Base-by-base conservation (phyloP, 2,113 vertebrate genomes). In the Gymnarchus niloticus region DNA sequence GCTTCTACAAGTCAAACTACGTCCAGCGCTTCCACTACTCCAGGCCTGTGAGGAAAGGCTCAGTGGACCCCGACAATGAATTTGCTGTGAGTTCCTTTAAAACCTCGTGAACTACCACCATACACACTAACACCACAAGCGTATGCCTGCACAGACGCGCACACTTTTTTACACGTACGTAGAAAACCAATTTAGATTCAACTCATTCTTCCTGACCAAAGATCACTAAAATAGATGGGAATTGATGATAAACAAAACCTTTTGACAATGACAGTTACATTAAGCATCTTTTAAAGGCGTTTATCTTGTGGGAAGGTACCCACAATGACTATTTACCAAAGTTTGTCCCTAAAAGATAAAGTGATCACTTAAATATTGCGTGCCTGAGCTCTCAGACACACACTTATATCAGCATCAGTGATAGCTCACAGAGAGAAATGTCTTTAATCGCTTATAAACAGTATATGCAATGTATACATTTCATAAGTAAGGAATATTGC, bases 1-100 rank as follows among this genome's bases (percentile, higher is more conserved):
- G 98, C 92, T 99, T 99, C 94, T 99, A 98, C 89, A 99, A 99
- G 91, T 97, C 97, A 86, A 99, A 98, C 93, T 97, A 99, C 0
- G 98, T 99, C 88, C 98, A 99, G 54, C 93, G 92, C 9, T 99
- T 99, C 87, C 96, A 99, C 89, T 99, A 99, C 85, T 99, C 98
- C 86, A 94, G 97, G 88, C 98, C 98, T 23, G 96, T 98, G 89
- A 96, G 96, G 90, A 98, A 91, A 92, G 98, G 97, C 65, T 94
- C 96, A 0, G 94, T 98, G 85, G 97, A 99, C 90, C 97, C 96
- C 5, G 96, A 98, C 92, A 99, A 99, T 85, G 98, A 99, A 90
- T 99, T 99, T 95, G 95, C 95, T 57, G 98, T 99, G 91, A 96
- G 98, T 96, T 88, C 80, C n/a, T 25, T 52, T 44, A 46, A 82